A percentile compares a stretch with the other conserved stretches of the same genome.
Evolutionary conservation across 2,797 vertebrate genomes (phyloP).

Genomic region (Phataginus tricuspis): DNA sequence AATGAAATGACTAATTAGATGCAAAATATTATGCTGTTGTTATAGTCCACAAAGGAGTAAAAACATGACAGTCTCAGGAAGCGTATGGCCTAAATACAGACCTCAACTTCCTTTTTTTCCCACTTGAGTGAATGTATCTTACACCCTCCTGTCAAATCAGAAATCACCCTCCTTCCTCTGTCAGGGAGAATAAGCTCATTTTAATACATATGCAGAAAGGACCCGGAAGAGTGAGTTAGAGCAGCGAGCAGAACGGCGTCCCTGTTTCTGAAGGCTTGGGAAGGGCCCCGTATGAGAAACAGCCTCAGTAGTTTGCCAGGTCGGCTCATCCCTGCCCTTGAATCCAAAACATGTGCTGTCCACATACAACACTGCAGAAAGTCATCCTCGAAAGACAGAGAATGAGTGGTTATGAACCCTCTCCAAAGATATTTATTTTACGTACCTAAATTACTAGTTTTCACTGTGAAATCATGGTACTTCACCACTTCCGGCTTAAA

Average conservation of each 20-base stretch:
- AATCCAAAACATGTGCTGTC: not conserved
- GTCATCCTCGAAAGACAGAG: not conserved
- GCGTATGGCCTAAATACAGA: constrained; percentile 72
- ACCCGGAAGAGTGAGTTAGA: not conserved
- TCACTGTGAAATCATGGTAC: constrained; percentile 47
- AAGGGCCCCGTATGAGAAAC: not conserved
- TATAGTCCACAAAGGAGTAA: constrained; percentile 33
- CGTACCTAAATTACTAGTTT: constrained; percentile 64
- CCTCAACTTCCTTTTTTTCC: constrained; percentile 77
- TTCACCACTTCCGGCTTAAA: not conserved
- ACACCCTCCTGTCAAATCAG: constrained; percentile 55
- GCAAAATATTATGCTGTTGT: constrained; percentile 26
- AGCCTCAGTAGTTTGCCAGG: not conserved
- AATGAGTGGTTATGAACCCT: constrained; percentile 30
- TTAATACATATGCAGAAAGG: constrained; percentile 40
- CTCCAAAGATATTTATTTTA: constrained; percentile 63
- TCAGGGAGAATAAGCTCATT: constrained; percentile 41
- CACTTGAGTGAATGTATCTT: constrained; percentile 72
- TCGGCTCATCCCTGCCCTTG: not conserved
- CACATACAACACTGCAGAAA: not conserved
- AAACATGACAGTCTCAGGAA: constrained; percentile 42
- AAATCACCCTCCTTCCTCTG: constrained; percentile 12
- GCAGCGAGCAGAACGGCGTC: not conserved
- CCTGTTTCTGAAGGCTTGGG: not conserved
- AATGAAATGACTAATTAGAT: constrained; percentile 68